A percentile compares a stretch with the other conserved stretches of the same genome.
phyloP scores from a whole-genome alignment of 2,797 vertebrate species.

The Eidolon dupreanum region DNA sequence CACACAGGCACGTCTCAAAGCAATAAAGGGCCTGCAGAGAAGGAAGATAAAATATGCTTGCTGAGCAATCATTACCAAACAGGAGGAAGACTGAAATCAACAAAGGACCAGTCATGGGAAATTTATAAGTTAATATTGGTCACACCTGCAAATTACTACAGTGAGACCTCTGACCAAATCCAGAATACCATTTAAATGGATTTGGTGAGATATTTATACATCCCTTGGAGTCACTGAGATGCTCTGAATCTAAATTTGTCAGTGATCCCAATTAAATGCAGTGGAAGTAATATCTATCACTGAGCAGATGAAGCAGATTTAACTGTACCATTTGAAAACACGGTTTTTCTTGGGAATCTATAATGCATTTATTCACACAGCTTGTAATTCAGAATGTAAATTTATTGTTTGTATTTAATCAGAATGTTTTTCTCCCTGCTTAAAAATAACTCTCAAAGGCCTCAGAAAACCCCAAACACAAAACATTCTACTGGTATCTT shows the following conservation, averaged over 20 bases:
- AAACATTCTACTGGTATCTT: background rate
- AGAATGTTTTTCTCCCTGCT: background rate
- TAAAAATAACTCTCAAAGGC: slow-evolving; percentile 34
- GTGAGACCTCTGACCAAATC: slow-evolving; percentile 63
- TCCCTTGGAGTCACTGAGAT: slow-evolving; percentile 56
- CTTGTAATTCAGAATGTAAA: background rate
- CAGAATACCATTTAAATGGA: slow-evolving; percentile 58
- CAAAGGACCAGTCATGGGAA: slow-evolving; percentile 68
- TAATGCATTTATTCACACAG: background rate
- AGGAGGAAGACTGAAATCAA: slow-evolving; percentile 55
- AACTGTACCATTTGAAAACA: background rate
- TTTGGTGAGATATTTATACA: slow-evolving; percentile 61
- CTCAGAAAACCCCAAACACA: slow-evolving; percentile 37
- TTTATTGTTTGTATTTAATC: slow-evolving; percentile 34
- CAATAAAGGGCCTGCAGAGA: slow-evolving; percentile 74
- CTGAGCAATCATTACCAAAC: slow-evolving; percentile 64
- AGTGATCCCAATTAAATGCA: slow-evolving; percentile 55
- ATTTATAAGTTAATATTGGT: slow-evolving; percentile 74
- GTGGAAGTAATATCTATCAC: slow-evolving; percentile 14
- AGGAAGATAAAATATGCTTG: slow-evolving; percentile 62
- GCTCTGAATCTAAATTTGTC: slow-evolving; percentile 56
- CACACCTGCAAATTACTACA: slow-evolving; percentile 73
- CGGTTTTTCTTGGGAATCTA: slow-evolving; percentile 1
- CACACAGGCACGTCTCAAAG: background rate
- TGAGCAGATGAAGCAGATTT: background rate